Evolutionary conservation across 53 echinoderm and acorn worm species (phyloP).

Genomic region (Actinopyga echinites): DNA sequence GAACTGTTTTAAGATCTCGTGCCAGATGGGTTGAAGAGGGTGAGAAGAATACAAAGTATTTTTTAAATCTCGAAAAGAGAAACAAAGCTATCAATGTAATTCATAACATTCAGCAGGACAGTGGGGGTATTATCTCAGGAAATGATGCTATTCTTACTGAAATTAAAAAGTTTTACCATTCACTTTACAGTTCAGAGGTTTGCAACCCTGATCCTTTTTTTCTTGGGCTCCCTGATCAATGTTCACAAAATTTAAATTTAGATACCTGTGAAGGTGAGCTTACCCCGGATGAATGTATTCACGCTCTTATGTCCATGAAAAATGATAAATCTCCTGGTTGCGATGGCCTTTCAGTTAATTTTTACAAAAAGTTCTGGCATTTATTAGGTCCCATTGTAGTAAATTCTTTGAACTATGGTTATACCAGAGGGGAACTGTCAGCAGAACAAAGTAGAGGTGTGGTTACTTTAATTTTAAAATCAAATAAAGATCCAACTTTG

Average conservation of each 20-base stretch:
- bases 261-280: neutral
- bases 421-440: constrained; percentile 31
- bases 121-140: neutral
- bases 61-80: too few relatives aligned
- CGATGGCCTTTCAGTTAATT: constrained; percentile 65
- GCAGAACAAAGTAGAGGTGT: constrained; percentile 53
- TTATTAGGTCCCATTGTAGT: constrained; percentile 41
- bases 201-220: neutral
- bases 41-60: too few relatives aligned
- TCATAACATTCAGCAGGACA: neutral
- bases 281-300: neutral
- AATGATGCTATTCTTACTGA: neutral
- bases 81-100: constrained; percentile 42
- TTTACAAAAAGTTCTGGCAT: constrained; percentile 53
- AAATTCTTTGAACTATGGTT: constrained; percentile 55
- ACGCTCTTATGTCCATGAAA: neutral
- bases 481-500: constrained; percentile 41
- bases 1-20: constrained; percentile 10
- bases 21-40: too few relatives aligned
- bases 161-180: neutral
- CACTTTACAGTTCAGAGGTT: neutral
- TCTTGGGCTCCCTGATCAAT: neutral
- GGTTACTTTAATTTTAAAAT: constrained; percentile 53
- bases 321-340: constrained; percentile 60
- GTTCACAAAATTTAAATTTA: neutral